Percentiles rank a stretch among this genome's conserved stretches.
These are phyloP conservation scores for Synanceia verrucosa DNA, from an alignment of 2,797 vertebrate species.

Conservation along the genomic window DNA sequence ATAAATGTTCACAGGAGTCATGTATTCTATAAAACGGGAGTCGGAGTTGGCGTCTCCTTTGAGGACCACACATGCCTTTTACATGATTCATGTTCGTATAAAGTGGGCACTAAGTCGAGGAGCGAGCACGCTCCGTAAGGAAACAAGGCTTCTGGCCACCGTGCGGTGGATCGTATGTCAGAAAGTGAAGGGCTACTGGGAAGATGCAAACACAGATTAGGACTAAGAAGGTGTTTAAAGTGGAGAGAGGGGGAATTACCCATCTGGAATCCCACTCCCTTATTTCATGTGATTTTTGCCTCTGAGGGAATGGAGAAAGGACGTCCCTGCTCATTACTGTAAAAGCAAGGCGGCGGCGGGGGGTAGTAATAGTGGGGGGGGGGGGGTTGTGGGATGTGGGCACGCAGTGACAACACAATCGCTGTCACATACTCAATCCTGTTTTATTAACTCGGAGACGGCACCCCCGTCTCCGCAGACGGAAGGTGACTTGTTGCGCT, in stretches of 20 bases:
- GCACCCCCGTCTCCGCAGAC: conserved; percentile 5
- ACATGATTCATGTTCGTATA: conserved; percentile 43
- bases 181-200: not conserved
- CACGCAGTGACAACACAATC: conserved; percentile 22
- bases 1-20: not conserved
- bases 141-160: not conserved
- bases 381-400: conserved; percentile 10
- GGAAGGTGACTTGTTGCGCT: conserved; percentile 1
- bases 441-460: conserved; percentile 35
- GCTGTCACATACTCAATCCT: conserved; percentile 30
- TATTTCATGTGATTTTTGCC: conserved; percentile 47
- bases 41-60: not conserved
- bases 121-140: conserved; percentile 1
- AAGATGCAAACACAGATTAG: conserved; percentile 8
- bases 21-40: conserved; percentile 13
- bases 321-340: conserved; percentile 47
- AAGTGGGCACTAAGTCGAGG: conserved; percentile 26
- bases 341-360: not conserved
- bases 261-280: conserved; percentile 28
- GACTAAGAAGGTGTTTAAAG: not conserved
- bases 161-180: conserved; percentile 3
- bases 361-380: too few species aligned
- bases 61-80: conserved; percentile 35
- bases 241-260: not conserved
- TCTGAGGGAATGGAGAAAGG: conserved; percentile 28